These are phyloP conservation scores for Calosoma granatense DNA, from an alignment of 1,140 invertebrate species.

Conservation along the genomic window DNA sequence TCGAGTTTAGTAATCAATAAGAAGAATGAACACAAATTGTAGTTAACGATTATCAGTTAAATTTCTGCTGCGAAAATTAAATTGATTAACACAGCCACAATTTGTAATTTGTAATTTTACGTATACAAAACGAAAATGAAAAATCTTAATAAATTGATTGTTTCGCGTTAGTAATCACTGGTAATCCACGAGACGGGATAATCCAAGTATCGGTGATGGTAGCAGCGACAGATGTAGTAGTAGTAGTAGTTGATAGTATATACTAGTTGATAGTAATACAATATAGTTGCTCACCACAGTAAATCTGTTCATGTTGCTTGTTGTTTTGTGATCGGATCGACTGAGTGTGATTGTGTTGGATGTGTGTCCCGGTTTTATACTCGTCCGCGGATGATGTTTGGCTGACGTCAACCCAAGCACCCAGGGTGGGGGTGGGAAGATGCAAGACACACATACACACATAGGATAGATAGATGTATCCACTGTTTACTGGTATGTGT, in stretches of 20 bases:
- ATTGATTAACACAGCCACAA: too few species aligned
- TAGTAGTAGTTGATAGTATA: not conserved
- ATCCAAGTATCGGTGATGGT: too few species aligned
- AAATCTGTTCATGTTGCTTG: constrained; percentile 35
- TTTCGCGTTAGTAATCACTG: too few species aligned
- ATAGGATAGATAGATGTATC: too few species aligned
- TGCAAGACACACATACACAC: not conserved
- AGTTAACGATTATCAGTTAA: too few species aligned
- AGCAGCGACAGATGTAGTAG: too few species aligned
- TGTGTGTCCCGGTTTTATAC: not conserved
- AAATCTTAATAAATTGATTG: too few species aligned
- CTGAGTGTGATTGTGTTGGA: not conserved
- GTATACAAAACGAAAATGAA: not conserved
- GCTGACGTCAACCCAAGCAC: not conserved
- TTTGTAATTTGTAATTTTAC: too few species aligned
- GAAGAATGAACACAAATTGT: too few species aligned
- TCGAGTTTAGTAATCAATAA: too few species aligned
- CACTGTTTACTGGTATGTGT: not conserved
- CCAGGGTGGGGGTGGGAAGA: constrained; percentile 2
- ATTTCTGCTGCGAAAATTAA: too few species aligned
- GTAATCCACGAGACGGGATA: constrained; percentile 8
- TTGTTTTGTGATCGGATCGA: constrained; percentile 27
- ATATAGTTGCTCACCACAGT: constrained; percentile 31
- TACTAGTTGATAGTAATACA: not conserved
- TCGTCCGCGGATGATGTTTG: not conserved